Evolutionary conservation across 1,140 invertebrate genomes (phyloP).

Genomic region (Ips typographus): DNA sequence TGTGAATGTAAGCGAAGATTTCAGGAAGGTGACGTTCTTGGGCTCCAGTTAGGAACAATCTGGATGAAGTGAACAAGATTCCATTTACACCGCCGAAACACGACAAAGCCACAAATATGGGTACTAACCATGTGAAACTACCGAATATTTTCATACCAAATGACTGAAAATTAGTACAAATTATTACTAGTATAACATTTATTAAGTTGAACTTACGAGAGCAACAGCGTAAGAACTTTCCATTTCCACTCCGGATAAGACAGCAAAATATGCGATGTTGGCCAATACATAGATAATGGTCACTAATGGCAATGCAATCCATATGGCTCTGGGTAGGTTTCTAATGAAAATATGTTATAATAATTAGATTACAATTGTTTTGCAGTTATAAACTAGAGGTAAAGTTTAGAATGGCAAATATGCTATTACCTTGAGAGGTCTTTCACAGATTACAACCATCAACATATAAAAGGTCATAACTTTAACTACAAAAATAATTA

Average conservation of each 20-base stretch:
- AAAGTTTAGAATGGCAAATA: too few relatives aligned
- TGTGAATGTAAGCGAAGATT: conserved; percentile 76
- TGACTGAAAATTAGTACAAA: conserved; percentile 54
- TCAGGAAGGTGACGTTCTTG: conserved; percentile 81
- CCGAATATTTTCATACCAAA: conserved; percentile 82
- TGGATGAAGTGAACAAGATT: conserved; percentile 85
- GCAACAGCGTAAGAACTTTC: conserved; percentile 78
- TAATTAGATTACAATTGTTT: too few relatives aligned
- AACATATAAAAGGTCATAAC: too few relatives aligned
- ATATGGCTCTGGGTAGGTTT: conserved; percentile 83
- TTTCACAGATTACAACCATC: too few relatives aligned
- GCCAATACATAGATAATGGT: conserved; percentile 85
- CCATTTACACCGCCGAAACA: conserved; percentile 89
- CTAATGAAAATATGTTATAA: conserved; percentile 55
- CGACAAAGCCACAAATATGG: conserved; percentile 84
- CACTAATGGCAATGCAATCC: conserved; percentile 83
- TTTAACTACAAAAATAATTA: too few relatives aligned
- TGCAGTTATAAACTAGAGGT: too few relatives aligned
- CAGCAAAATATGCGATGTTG: conserved; percentile 88
- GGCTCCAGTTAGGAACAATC: conserved; percentile 74
- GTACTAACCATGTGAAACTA: conserved; percentile 76
- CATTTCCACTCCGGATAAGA: conserved; percentile 77
- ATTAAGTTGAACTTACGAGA: conserved; percentile 60
- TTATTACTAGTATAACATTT: background rate
- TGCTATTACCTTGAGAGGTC: too few relatives aligned